Conservation (phyloP, 2,797 vertebrate species). For the Enteromius afrohamiltoni region DNA sequence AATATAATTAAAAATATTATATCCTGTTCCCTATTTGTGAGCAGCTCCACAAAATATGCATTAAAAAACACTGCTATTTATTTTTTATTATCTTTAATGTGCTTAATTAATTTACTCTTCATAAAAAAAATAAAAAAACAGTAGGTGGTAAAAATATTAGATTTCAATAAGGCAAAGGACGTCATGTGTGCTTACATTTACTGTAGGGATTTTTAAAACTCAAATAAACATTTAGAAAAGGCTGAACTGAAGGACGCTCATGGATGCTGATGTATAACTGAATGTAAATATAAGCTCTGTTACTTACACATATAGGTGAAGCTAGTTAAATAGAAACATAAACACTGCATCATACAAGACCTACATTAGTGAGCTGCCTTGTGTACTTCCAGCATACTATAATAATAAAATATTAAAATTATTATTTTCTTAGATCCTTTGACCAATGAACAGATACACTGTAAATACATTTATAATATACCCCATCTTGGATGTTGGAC, state of each 20-base stretch:
- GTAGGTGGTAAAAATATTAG: neutral
- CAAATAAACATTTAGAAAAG: neutral
- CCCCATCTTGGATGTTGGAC: neutral
- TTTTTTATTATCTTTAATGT: neutral
- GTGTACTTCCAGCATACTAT: neutral
- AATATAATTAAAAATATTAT: neutral
- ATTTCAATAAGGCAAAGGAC: neutral
- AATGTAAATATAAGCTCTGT: conserved; percentile 1
- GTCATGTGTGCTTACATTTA: neutral
- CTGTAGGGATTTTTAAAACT: neutral
- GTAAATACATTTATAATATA: neutral
- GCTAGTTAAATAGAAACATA: neutral
- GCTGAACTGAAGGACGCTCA: neutral
- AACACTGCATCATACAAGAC: neutral
- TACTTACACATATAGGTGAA: neutral
- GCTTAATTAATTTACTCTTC: neutral
- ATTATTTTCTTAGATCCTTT: neutral
- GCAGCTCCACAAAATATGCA: neutral
- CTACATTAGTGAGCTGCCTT: neutral
- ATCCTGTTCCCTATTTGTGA: neutral
- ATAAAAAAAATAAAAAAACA: neutral
- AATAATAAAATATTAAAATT: neutral
- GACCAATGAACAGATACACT: neutral
- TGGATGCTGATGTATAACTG: neutral
- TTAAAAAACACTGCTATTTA: neutral